These are phyloP conservation scores for Plagiodera versicolora DNA, from an alignment of 2,888 invertebrate species.

Conservation along the genomic window DNA sequence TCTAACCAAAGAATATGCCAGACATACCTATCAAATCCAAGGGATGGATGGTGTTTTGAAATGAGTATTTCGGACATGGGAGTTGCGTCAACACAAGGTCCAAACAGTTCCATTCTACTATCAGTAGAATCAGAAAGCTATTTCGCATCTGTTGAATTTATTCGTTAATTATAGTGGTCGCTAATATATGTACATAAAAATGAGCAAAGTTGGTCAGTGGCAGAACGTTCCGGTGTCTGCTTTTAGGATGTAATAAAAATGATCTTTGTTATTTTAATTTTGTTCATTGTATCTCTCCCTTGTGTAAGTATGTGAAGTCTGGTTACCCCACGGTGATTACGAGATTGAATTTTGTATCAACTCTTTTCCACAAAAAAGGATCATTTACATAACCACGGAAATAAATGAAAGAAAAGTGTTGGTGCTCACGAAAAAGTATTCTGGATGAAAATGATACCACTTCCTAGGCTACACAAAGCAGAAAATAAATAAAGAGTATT, in stretches of 20 bases:
- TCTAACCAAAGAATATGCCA: no score
- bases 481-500: no score
- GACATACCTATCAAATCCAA: no score
- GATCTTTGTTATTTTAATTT: conserved; percentile 52
- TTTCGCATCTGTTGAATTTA: conserved; percentile 28
- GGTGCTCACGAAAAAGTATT: not conserved
- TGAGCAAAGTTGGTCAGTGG: conserved; percentile 40
- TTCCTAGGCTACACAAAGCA: no score
- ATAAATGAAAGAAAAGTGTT: conserved; percentile 4
- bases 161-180: conserved; percentile 37
- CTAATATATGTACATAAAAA: conserved; percentile 41
- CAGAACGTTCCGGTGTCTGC: conserved; percentile 45
- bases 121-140: conserved; percentile 23
- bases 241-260: conserved; percentile 46
- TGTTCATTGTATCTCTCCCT: conserved; percentile 45
- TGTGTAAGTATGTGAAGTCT: conserved; percentile 40
- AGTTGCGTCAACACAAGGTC: not conserved
- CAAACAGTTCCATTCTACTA: conserved; percentile 4
- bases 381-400: conserved; percentile 26
- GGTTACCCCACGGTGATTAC: conserved; percentile 33
- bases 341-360: conserved; percentile 31
- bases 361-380: conserved; percentile 23
- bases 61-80: not conserved
- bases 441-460: no score
- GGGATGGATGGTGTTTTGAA: not conserved